Conservation (phyloP, 1,140 invertebrate species). For the Goniozus legneri region DNA sequence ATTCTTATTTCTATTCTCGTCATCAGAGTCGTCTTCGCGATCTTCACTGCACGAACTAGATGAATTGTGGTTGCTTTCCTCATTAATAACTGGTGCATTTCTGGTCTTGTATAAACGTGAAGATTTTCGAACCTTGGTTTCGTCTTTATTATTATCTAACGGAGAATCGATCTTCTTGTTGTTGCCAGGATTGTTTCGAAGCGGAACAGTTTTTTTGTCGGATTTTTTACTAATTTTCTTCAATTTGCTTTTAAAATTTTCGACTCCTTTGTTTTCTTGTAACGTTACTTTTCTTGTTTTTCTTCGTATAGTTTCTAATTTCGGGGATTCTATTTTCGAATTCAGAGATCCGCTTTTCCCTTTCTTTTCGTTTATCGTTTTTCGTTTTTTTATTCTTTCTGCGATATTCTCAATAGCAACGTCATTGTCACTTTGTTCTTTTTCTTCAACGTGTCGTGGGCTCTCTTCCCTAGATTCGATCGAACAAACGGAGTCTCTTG, state of each 20-base stretch:
- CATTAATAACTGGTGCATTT: too few species aligned
- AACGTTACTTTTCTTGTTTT: neutral
- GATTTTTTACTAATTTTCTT: neutral
- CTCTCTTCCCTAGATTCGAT: slow-evolving; percentile 3
- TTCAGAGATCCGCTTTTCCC: neutral
- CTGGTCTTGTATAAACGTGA: too few species aligned
- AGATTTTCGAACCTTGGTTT: too few species aligned
- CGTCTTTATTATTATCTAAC: too few species aligned
- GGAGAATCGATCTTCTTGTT: slow-evolving; percentile 11
- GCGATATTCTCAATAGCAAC: slow-evolving; percentile 44
- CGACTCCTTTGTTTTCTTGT: slow-evolving; percentile 9
- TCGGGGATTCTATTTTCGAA: neutral
- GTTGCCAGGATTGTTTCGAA: neutral
- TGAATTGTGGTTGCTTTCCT: too few species aligned
- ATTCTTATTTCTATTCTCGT: neutral
- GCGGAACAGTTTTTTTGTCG: neutral
- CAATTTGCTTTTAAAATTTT: neutral
- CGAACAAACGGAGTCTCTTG: neutral
- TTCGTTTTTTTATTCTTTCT: slow-evolving; percentile 47
- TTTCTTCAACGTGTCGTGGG: slow-evolving; percentile 3
- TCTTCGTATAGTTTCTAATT: neutral
- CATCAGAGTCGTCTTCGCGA: slow-evolving; percentile 6
- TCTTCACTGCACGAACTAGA: slow-evolving; percentile 8
- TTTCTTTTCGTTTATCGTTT: slow-evolving; percentile 23
- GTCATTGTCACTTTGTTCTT: slow-evolving; percentile 11